Evolutionary conservation across 2,888 invertebrate genomes (phyloP).

Genomic region (Shargacucullia verbasci): DNA sequence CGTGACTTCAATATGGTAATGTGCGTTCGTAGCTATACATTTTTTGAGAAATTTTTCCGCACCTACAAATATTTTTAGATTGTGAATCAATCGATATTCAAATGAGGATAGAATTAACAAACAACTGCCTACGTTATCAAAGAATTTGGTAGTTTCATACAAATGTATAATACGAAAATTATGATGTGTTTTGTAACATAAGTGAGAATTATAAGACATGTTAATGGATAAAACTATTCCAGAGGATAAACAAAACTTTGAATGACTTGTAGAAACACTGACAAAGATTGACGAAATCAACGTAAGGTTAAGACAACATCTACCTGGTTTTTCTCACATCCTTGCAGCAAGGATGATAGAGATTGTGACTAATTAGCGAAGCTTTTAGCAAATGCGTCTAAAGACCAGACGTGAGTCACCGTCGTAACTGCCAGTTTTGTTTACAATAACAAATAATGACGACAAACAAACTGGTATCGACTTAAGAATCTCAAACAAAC

Average conservation of each 20-base stretch:
- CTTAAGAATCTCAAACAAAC: slow-evolving; percentile 35
- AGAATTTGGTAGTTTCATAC: background rate
- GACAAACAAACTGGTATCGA: slow-evolving; percentile 61
- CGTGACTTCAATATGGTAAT: slow-evolving; percentile 81
- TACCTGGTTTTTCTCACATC: slow-evolving; percentile 40
- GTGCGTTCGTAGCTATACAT: slow-evolving; percentile 61
- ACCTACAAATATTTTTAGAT: slow-evolving; percentile 52
- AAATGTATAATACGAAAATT: too few relatives aligned
- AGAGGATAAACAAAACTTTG: background rate
- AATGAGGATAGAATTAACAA: slow-evolving; percentile 40
- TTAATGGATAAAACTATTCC: background rate
- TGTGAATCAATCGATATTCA: slow-evolving; percentile 57
- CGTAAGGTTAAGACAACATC: slow-evolving; percentile 1
- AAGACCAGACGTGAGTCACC: slow-evolving; percentile 66
- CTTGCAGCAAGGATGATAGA: slow-evolving; percentile 56
- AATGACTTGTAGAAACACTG: slow-evolving; percentile 13
- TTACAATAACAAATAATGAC: slow-evolving; percentile 78
- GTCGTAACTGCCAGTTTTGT: slow-evolving; percentile 67
- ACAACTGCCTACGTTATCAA: background rate
- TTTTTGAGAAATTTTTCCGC: slow-evolving; percentile 62
- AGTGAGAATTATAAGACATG: too few relatives aligned
- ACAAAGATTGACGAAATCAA: background rate
- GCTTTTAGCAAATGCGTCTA: slow-evolving; percentile 63
- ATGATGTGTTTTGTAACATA: too few relatives aligned
- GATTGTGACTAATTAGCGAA: slow-evolving; percentile 61